Evolutionary conservation across 2,888 invertebrate genomes (phyloP).

Genomic region (Plebejus argus): DNA sequence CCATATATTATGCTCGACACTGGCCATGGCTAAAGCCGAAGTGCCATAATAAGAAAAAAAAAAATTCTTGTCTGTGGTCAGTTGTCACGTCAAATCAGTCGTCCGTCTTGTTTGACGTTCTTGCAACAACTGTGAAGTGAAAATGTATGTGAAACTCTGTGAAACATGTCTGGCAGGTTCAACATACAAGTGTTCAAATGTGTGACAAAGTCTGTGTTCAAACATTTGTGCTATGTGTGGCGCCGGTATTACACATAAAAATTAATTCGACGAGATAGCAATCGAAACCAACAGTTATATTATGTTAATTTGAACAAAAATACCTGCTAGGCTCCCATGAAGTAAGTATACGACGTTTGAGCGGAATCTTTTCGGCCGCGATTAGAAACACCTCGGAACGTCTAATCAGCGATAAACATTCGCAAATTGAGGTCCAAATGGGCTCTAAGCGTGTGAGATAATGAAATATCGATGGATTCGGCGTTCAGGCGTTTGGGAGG

Average conservation of each 20-base stretch:
- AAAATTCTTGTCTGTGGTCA: no score
- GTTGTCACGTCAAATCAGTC: no score
- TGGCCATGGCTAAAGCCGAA: no score
- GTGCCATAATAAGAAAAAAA: no score
- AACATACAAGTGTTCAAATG: no score
- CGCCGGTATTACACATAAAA: slow-evolving; percentile 2
- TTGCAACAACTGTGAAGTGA: no score
- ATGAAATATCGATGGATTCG: slow-evolving; percentile 21
- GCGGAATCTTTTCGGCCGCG: not conserved
- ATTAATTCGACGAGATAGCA: slow-evolving; percentile 5
- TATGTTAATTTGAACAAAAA: not conserved
- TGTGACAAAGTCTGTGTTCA: no score
- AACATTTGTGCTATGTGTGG: no score
- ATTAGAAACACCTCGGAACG: slow-evolving; percentile 5
- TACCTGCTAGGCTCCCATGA: not conserved
- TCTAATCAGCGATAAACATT: slow-evolving; percentile 12
- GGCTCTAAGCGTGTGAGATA: slow-evolving; percentile 10
- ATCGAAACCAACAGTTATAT: not conserved
- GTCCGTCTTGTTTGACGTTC: no score
- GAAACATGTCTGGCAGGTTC: no score
- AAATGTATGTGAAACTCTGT: no score
- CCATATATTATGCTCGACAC: no score
- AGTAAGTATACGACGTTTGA: not conserved
- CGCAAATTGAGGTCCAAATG: slow-evolving; percentile 2
- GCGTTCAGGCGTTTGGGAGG: slow-evolving; percentile 12